phyloP scores from a whole-genome alignment of 2,113 vertebrate species.

The Hiodon alosoides region DNA sequence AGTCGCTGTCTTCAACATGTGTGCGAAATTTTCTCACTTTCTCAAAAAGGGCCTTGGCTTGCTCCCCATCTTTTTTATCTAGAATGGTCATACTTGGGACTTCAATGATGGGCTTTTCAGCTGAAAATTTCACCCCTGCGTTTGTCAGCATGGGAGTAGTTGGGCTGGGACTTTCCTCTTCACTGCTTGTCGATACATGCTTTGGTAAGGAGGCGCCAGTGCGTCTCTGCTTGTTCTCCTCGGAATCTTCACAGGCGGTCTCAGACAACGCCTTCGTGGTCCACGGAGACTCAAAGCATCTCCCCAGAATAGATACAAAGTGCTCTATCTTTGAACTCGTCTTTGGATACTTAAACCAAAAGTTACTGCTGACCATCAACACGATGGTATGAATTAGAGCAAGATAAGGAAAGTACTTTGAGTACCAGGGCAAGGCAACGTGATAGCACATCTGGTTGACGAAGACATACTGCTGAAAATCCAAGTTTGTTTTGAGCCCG shows the following conservation, averaged over 20 bases:
- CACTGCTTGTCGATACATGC: slow-evolving; percentile 91
- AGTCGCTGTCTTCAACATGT: slow-evolving; percentile 92
- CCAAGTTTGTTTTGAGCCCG: slow-evolving; percentile 86
- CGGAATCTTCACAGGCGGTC: slow-evolving; percentile 92
- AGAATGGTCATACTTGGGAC: slow-evolving; percentile 92
- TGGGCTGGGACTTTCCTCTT: slow-evolving; percentile 89
- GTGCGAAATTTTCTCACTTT: slow-evolving; percentile 94
- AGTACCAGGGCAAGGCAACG: slow-evolving; percentile 95
- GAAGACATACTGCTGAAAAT: slow-evolving; percentile 98
- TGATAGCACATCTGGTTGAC: slow-evolving; percentile 99
- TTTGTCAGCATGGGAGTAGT: slow-evolving; percentile 84
- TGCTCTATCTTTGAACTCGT: slow-evolving; percentile 98
- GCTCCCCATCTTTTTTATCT: slow-evolving; percentile 96
- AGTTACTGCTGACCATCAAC: slow-evolving; percentile 98
- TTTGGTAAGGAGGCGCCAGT: slow-evolving; percentile 83
- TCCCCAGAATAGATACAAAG: slow-evolving; percentile 94
- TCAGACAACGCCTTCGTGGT: slow-evolving; percentile 95
- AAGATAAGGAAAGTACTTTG: slow-evolving; percentile 97
- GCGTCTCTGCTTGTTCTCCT: slow-evolving; percentile 92
- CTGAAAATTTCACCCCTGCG: slow-evolving; percentile 86
- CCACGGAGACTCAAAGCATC: slow-evolving; percentile 97
- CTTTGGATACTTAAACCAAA: slow-evolving; percentile 99
- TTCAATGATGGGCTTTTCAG: slow-evolving; percentile 86
- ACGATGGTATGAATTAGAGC: slow-evolving; percentile 96
- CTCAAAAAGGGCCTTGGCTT: slow-evolving; percentile 96